A percentile compares a stretch with the other conserved stretches of the same genome.
Evolutionary conservation across 2,113 vertebrate species (phyloP).

Genomic region (Gorsachius goisagi): DNA sequence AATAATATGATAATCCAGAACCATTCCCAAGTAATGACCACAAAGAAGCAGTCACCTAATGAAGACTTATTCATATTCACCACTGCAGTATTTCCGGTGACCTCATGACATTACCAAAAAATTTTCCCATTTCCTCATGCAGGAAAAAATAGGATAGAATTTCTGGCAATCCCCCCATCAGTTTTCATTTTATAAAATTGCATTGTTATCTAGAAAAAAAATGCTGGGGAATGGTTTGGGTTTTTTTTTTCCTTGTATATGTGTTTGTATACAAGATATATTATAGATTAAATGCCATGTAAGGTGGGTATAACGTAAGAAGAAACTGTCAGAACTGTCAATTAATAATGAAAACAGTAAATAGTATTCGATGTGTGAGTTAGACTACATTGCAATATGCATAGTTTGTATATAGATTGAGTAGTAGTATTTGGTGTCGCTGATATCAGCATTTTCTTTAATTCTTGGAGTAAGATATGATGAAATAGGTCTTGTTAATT

Average conservation of each 20-base stretch:
- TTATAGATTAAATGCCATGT: not conserved
- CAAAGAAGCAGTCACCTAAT: conserved; percentile 19
- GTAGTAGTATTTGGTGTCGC: not conserved
- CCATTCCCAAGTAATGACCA: conserved; percentile 34
- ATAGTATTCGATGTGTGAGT: not conserved
- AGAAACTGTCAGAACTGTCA: not conserved
- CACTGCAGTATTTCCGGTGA: conserved; percentile 3
- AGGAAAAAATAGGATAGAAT: not conserved
- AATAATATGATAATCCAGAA: conserved; percentile 45
- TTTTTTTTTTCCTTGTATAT: not conserved
- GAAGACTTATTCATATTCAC: conserved; percentile 27
- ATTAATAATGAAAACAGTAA: not conserved
- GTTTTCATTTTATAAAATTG: not conserved
- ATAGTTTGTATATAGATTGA: not conserved
- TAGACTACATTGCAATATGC: not conserved
- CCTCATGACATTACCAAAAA: not conserved
- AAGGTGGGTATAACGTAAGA: not conserved
- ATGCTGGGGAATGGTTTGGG: not conserved
- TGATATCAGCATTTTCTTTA: not conserved
- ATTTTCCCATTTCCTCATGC: conserved; percentile 9
- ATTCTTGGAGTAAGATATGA: not conserved
- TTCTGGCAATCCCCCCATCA: not conserved
- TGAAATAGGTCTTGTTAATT: not conserved
- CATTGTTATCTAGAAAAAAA: not conserved
- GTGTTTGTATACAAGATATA: not conserved